Base-by-base conservation (phyloP, 2,113 vertebrate genomes). In the Gallinago undulata region DNA sequence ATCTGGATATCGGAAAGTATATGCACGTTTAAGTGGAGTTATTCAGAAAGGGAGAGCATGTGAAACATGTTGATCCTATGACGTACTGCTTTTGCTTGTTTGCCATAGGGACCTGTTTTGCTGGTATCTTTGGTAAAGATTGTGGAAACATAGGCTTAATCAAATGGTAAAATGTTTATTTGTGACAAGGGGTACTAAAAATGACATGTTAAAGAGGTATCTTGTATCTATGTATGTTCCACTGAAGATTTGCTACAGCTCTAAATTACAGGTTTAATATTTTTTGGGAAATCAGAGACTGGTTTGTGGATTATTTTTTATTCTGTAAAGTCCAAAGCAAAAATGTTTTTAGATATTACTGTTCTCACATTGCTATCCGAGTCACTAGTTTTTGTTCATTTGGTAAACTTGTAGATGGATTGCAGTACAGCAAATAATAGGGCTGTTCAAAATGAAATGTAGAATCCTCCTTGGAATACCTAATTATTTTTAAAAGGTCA, bases 71-170 rank as follows among this genome's bases (percentile, higher is more conserved):
- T 83, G 19, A 45, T 84, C 19, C 51, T 81, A 31, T 6, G 10
- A 67, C 39, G 11, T 51, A 16, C 25, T 64, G 11, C 57, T 64
- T 57, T 84, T 31, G 4, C 18, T 76, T 33, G 0, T 66, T 80
- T 92, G 53, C 53, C 31, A 5, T 6, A 22, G 35, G 43, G 14
- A 83, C 56, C 7, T 2, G 17, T 43, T 57, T 83, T 57, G 9
- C 17, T 45, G 47, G 47, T 72, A 72, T 95, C 67, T 97, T 94
- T 94, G 83, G 77, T 95, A 92, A 87, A 75, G 72, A 41, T 7
- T 93, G 67, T 39, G 50, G 79, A 90, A 85, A 80, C 13, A 8
- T 45, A 60, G n/a, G 17, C 70, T 82, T 48, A 47, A 91, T 91
- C 84, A 79, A 70, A 15, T 45, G 11, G 76, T 94, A 95, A 92